A percentile compares a stretch with the other conserved stretches of the same genome.
These are phyloP conservation scores for Pseudolaguvia tuberculata DNA, from an alignment of 2,113 vertebrate species.

Conservation along the genomic window DNA sequence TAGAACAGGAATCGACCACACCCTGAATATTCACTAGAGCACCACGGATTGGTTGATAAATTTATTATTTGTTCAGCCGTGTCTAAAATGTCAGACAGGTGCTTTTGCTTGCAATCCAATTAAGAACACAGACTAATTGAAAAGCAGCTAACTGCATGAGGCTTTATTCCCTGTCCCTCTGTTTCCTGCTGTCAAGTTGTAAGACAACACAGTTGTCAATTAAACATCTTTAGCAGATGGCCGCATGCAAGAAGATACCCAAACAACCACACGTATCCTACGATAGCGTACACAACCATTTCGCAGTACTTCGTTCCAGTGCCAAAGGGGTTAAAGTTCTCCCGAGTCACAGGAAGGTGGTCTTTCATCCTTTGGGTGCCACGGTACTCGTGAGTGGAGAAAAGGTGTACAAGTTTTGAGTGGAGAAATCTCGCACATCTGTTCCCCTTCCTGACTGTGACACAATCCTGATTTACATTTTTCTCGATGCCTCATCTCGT, in stretches of 20 bases:
- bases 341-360: neutral
- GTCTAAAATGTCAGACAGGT: conserved; percentile 13
- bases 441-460: conserved; percentile 28
- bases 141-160: conserved; percentile 14
- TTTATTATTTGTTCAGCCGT: neutral
- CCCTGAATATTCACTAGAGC: too few relatives aligned
- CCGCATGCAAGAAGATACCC: conserved; percentile 5
- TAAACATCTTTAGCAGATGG: conserved; percentile 22
- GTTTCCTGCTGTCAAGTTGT: conserved; percentile 14
- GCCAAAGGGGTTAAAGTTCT: conserved; percentile 14
- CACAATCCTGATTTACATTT: conserved; percentile 35
- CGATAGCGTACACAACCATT: neutral
- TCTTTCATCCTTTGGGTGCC: conserved; percentile 18
- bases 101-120: conserved; percentile 13
- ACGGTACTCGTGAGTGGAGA: neutral
- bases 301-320: neutral
- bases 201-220: conserved; percentile 28
- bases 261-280: neutral
- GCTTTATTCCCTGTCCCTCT: conserved; percentile 31
- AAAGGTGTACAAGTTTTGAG: conserved; percentile 12
- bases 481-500: conserved; percentile 6
- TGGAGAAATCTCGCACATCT: conserved; percentile 10
- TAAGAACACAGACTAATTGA: conserved; percentile 37
- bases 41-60: neutral
- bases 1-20: too few relatives aligned